Evolutionary conservation across 2,888 invertebrate species (phyloP).

Genomic region (Sycophila texana): DNA sequence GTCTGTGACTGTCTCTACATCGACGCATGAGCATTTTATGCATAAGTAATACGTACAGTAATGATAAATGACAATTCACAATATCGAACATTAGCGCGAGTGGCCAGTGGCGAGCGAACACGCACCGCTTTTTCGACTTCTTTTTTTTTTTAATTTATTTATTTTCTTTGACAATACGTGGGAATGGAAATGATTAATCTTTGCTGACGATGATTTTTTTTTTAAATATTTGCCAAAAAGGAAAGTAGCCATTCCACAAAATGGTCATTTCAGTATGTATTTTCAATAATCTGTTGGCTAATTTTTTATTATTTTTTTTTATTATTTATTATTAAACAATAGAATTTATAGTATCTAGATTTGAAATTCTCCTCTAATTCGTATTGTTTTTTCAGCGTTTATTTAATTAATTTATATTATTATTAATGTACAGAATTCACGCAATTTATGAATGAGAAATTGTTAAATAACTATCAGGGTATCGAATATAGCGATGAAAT

Average conservation of each 20-base stretch:
- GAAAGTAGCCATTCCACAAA: slow-evolving; percentile 25
- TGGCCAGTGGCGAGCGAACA: slow-evolving; percentile 53
- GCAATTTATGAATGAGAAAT: neutral
- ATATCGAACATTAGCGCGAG: slow-evolving; percentile 59
- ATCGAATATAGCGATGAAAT: slow-evolving; percentile 11
- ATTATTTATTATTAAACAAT: neutral
- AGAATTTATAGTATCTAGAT: neutral
- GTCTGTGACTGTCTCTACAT: slow-evolving; percentile 2
- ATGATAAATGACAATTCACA: slow-evolving; percentile 56
- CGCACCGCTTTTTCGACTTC: slow-evolving; percentile 42
- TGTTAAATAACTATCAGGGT: neutral
- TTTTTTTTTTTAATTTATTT: neutral
- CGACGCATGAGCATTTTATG: slow-evolving; percentile 22
- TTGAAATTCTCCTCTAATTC: slow-evolving; percentile 15
- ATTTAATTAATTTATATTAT: neutral
- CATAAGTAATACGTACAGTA: slow-evolving; percentile 25
- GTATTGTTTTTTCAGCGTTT: slow-evolving; percentile 15
- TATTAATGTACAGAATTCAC: neutral
- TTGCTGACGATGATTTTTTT: neutral
- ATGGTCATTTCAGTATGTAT: neutral
- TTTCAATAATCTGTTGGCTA: neutral
- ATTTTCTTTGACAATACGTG: neutral
- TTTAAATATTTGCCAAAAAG: slow-evolving; percentile 24
- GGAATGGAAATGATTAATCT: neutral
- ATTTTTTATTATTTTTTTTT: neutral